phyloP scores from a whole-genome alignment of 2,888 invertebrate species.

The Stegana nigrithorax region DNA sequence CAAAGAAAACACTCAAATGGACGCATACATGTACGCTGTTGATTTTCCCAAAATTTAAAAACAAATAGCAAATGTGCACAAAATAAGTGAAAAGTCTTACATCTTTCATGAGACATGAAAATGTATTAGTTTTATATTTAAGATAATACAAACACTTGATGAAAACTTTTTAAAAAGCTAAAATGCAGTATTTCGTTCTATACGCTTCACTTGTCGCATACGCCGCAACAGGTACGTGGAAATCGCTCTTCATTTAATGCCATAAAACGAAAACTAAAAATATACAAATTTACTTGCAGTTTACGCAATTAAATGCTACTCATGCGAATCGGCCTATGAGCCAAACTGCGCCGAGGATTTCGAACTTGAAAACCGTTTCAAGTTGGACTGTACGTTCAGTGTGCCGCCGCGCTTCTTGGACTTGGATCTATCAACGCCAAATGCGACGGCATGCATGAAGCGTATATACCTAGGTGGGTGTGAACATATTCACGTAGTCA shows the following conservation, averaged over 20 bases:
- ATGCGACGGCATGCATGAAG: conserved; percentile 65
- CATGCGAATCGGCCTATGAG: conserved; percentile 64
- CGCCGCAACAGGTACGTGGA: conserved; percentile 46
- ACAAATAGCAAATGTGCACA: background rate
- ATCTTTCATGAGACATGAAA: background rate
- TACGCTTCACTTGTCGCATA: conserved; percentile 30
- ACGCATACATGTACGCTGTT: too few relatives aligned
- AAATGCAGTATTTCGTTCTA: conserved; percentile 49
- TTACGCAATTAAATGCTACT: conserved; percentile 63
- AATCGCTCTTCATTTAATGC: conserved; percentile 17
- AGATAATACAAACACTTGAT: conserved; percentile 25
- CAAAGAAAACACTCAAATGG: background rate
- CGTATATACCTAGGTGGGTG: conserved; percentile 60
- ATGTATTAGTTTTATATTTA: too few relatives aligned
- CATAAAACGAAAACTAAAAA: too few relatives aligned
- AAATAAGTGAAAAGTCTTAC: conserved; percentile 10
- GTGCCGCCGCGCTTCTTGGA: conserved; percentile 61
- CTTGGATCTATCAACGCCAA: conserved; percentile 47
- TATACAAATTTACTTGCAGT: conserved; percentile 46
- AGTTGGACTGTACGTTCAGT: conserved; percentile 58
- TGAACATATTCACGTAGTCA: background rate
- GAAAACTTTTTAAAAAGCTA: conserved; percentile 30
- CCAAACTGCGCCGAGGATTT: conserved; percentile 60
- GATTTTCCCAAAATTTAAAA: conserved; percentile 4
- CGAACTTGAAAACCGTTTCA: conserved; percentile 55